Percentiles rank a stretch among this genome's conserved stretches.
Conservation (phyloP, 2,113 vertebrate species). For the Lampris megalopsis region DNA sequence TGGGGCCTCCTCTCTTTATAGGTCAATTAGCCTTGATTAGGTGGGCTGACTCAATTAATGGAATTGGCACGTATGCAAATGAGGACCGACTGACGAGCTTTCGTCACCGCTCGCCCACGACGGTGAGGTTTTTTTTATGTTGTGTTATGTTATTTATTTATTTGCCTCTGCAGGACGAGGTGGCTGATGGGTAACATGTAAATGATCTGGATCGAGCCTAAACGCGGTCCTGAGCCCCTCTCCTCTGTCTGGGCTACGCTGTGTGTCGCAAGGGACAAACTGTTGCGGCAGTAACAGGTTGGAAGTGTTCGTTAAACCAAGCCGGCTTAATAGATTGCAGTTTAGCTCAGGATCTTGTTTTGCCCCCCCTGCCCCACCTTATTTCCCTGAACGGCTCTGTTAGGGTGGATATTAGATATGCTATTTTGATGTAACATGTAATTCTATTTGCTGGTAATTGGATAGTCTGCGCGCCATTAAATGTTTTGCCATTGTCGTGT, state of each 20-base stretch:
- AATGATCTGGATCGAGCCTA: slow-evolving; percentile 79
- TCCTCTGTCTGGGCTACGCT: slow-evolving; percentile 28
- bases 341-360: slow-evolving; percentile 9
- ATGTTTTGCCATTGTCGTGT: slow-evolving; percentile 49
- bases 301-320: neutral
- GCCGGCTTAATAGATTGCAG: neutral
- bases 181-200: slow-evolving; percentile 79
- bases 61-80: slow-evolving; percentile 86
- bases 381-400: slow-evolving; percentile 21
- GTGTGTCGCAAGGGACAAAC: slow-evolving; percentile 22
- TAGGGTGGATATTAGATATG: slow-evolving; percentile 11
- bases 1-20: slow-evolving; percentile 89
- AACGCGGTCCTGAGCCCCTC: slow-evolving; percentile 54
- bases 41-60: slow-evolving; percentile 88
- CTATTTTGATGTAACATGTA: slow-evolving; percentile 1
- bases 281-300: slow-evolving; percentile 13
- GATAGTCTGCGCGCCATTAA: slow-evolving; percentile 31
- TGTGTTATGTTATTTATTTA: no score
- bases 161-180: slow-evolving; percentile 67
- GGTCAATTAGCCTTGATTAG: slow-evolving; percentile 93
- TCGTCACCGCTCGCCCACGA: slow-evolving; percentile 67
- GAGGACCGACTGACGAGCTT: slow-evolving; percentile 78
- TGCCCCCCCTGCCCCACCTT: neutral
- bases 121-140: slow-evolving; percentile 55
- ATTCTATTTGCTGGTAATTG: slow-evolving; percentile 23